A percentile compares a stretch with the other conserved stretches of the same genome.
These are phyloP conservation scores for Bucorvus abyssinicus DNA, from an alignment of 2,797 vertebrate species.

Conservation along the genomic window DNA sequence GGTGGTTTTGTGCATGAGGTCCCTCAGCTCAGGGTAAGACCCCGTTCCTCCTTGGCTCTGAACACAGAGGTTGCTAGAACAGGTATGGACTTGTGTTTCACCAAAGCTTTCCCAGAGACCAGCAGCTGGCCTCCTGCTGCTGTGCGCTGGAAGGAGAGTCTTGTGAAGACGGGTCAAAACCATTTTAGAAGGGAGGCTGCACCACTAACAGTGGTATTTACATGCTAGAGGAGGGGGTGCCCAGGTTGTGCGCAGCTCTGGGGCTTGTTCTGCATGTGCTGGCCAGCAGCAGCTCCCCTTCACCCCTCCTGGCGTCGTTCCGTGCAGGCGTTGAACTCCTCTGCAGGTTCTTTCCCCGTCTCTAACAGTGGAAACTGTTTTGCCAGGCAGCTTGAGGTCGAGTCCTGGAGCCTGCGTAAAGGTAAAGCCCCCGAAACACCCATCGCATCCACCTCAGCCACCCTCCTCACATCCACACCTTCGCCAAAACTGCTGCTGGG, in stretches of 20 bases:
- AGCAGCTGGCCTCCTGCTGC: background rate
- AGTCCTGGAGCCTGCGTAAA: background rate
- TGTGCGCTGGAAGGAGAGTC: background rate
- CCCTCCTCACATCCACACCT: background rate
- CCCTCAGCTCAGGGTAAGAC: background rate
- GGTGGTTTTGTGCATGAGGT: background rate
- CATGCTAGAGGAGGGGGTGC: background rate
- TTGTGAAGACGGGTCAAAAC: background rate
- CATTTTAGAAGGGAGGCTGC: background rate
- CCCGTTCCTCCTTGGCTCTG: background rate
- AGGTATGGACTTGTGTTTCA: fast-evolving
- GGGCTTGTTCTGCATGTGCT: background rate
- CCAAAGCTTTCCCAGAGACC: background rate
- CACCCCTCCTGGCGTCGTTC: background rate
- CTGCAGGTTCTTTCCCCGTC: background rate
- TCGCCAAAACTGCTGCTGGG: background rate
- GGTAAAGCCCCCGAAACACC: fast-evolving
- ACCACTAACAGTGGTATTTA: background rate
- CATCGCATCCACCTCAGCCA: background rate
- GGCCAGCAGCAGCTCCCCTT: background rate
- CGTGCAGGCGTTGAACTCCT: background rate
- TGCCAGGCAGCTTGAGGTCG: fast-evolving
- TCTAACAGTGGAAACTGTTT: background rate
- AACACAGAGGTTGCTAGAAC: background rate
- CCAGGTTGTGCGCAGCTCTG: background rate